Evolutionary conservation across 2,888 invertebrate genomes (phyloP).

Genomic region (Chalcosyrphus nemorum): DNA sequence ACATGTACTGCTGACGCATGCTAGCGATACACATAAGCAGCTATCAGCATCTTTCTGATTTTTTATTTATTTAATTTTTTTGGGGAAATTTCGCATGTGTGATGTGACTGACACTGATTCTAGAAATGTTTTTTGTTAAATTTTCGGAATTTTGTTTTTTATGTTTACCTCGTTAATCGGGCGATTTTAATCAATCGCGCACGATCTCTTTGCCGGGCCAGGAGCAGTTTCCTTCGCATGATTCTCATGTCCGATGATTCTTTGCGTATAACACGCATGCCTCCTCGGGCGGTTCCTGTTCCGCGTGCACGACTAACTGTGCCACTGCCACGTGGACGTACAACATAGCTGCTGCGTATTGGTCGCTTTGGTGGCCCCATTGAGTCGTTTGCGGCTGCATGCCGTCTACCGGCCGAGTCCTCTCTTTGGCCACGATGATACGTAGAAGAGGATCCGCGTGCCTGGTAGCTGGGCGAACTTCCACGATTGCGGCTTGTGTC

Average conservation of each 20-base stretch:
- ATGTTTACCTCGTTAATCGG: conserved; percentile 81
- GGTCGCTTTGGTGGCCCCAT: conserved; percentile 81
- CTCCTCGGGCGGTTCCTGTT: conserved; percentile 76
- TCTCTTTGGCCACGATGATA: conserved; percentile 74
- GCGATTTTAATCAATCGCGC: conserved; percentile 81
- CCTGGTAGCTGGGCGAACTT: conserved; percentile 76
- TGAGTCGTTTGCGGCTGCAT: conserved; percentile 75
- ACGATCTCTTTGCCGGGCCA: conserved; percentile 81
- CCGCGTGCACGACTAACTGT: conserved; percentile 77
- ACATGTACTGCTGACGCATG: conserved; percentile 34
- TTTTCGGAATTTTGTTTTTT: conserved; percentile 68
- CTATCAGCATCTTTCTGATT: too few relatives aligned
- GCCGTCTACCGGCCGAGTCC: conserved; percentile 74
- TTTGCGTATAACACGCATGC: conserved; percentile 78
- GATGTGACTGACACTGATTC: conserved; percentile 25
- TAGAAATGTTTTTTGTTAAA: conserved; percentile 71
- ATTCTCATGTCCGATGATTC: conserved; percentile 80
- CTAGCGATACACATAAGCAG: neutral
- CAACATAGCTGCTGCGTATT: conserved; percentile 79
- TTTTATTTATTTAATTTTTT: conserved; percentile 40
- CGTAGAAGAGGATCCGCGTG: conserved; percentile 75
- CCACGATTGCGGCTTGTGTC: conserved; percentile 79
- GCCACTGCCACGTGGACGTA: conserved; percentile 79
- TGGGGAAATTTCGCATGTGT: conserved; percentile 44
- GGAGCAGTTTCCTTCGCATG: conserved; percentile 80